Percentiles rank a stretch among this genome's conserved stretches.
phyloP scores from a whole-genome alignment of 2,113 vertebrate species.

The Dicrurus megarhynchus region DNA sequence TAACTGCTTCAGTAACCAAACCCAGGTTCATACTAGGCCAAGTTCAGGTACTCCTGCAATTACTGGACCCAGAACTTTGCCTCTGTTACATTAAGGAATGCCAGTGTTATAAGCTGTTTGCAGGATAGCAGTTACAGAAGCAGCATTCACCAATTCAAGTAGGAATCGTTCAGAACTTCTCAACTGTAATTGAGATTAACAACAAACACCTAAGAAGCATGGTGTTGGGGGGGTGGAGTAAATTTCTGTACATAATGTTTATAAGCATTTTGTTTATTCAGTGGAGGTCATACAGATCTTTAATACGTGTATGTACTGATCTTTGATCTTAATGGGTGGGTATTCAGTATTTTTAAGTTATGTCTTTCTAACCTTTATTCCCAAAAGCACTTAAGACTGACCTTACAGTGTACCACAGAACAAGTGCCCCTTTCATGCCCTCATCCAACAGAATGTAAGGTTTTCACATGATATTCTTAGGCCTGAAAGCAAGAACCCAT shows the following conservation, averaged over 20 bases:
- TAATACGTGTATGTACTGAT: background rate
- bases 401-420: background rate
- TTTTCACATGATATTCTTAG: background rate
- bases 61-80: background rate
- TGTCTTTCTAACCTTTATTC: background rate
- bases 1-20: background rate
- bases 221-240: background rate
- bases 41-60: background rate
- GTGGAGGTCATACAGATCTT: background rate
- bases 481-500: background rate
- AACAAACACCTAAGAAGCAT: background rate
- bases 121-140: background rate
- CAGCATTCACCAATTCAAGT: background rate
- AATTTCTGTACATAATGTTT: slow-evolving; percentile 8
- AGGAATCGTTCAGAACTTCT: background rate
- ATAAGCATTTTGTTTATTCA: background rate
- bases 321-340: background rate
- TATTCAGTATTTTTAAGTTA: background rate
- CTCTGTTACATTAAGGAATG: background rate
- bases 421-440: background rate
- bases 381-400: background rate
- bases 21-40: background rate
- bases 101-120: background rate
- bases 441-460: background rate
- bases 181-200: background rate